These are phyloP conservation scores for Agrypnia vestita DNA, from an alignment of 1,140 invertebrate species.

Conservation along the genomic window DNA sequence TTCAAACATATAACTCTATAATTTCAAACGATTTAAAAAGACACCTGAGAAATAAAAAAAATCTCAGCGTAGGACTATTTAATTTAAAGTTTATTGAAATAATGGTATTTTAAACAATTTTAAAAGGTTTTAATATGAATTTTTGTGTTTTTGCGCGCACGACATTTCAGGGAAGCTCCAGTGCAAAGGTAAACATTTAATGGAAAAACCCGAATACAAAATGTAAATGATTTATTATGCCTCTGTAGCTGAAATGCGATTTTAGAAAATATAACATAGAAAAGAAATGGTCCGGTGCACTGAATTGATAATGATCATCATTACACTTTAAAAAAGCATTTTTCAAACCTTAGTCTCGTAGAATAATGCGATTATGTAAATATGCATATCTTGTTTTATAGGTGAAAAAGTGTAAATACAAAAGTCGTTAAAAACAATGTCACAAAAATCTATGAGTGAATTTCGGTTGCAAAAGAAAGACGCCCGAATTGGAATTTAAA, in stretches of 20 bases:
- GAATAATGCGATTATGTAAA: slow-evolving; percentile 32
- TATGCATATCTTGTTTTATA: not conserved
- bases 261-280: slow-evolving; percentile 33
- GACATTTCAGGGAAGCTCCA: slow-evolving; percentile 69
- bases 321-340: slow-evolving; percentile 20
- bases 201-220: slow-evolving; percentile 59
- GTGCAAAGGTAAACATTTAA: slow-evolving; percentile 67
- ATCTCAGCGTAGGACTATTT: too few relatives aligned
- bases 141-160: slow-evolving; percentile 61
- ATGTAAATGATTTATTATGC: slow-evolving; percentile 51
- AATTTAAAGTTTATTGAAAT: too few relatives aligned
- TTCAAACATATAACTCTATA: too few relatives aligned
- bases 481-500: too few relatives aligned
- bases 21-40: too few relatives aligned
- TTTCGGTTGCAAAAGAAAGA: too few relatives aligned
- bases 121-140: slow-evolving; percentile 45
- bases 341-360: not conserved
- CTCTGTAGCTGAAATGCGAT: slow-evolving; percentile 39
- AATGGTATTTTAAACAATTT: too few relatives aligned
- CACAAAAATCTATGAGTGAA: too few relatives aligned
- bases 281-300: not conserved
- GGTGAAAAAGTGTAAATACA: slow-evolving; percentile 31
- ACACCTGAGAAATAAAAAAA: too few relatives aligned
- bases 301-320: slow-evolving; percentile 6
- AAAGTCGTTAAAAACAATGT: too few relatives aligned